Evolutionary conservation across 2,888 invertebrate species (phyloP), one percentile per base, ranked within the genome.

Genomic region (Tridacna crocea): DNA sequence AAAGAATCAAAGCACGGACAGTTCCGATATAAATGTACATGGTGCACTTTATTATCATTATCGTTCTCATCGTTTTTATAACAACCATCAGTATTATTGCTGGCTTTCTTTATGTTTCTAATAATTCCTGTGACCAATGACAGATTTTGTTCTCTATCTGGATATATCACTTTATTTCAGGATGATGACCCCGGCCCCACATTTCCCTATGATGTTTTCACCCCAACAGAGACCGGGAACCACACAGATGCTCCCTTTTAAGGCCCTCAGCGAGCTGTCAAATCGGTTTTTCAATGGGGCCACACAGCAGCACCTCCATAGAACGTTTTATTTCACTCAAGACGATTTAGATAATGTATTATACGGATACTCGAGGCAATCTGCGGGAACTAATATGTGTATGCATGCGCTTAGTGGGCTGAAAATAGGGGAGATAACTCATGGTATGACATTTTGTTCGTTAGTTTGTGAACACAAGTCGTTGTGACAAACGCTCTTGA

Each of bases 331-430:
- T 75, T 86, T 86, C 78, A 77, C 74, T n/a, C 83, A 91, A 26
- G 88, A 90, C 48, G 89, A 92, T 72, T 87, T 92, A 0, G 92
- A 92, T 72, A 89, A 90, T 48, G 91, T 90, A 13, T 79, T 92
- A 22, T 92, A 90, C 73, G 92, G 92, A 4, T 90, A 88, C 76
- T 87, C 90, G 11, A 63, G 88, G 36, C 82, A 83, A 22, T 55
- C 75, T 8, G 80, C 83, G n/a, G 77, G 79, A 51, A 80, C 85
- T 36, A 74, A 88, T 11, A 80, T 82, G 17, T 77, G 89, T 12
- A 80, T 83, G n/a, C 91, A 91, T 72, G 91, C 92, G 1, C 85
- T 92, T 17, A 91, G 90, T 70, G 92, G 92, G 2, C 87, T 92
- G 2, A 88, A 90, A 76, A 87, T 91, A 15, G 88, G 90, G 36